Conservation (phyloP, 2,113 vertebrate species). For the Rhegmatorhina hoffmannsi region DNA sequence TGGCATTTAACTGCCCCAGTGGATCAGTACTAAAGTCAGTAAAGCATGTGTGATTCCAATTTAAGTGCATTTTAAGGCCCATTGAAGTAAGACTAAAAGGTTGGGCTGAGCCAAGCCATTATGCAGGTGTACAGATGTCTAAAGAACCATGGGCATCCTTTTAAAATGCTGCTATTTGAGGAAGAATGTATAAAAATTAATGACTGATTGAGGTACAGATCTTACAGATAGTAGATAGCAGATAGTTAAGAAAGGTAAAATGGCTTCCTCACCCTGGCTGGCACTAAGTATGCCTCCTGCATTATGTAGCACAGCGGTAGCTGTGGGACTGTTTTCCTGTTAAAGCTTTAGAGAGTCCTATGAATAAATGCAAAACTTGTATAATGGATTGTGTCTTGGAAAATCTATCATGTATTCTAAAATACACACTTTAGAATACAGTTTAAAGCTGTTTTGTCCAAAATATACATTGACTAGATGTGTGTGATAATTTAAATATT, state of each 20-base stretch:
- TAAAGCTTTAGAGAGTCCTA: neutral
- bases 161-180: neutral
- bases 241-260: neutral
- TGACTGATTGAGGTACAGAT: neutral
- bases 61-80: neutral
- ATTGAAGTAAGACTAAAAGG: neutral
- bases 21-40: neutral
- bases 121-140: neutral
- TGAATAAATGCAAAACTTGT: neutral
- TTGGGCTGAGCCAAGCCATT: neutral
- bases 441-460: neutral
- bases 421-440: neutral
- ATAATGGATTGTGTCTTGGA: neutral
- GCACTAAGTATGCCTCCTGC: neutral
- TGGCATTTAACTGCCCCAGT: no score
- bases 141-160: neutral
- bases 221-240: neutral
- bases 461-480: neutral
- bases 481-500: neutral
- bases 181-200: neutral
- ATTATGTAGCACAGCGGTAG: fast-evolving
- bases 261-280: neutral
- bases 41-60: neutral
- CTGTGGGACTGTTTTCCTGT: neutral
- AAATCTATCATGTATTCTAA: neutral